phyloP scores from a whole-genome alignment of 1,140 invertebrate species.

The Belonocnema kinseyi region DNA sequence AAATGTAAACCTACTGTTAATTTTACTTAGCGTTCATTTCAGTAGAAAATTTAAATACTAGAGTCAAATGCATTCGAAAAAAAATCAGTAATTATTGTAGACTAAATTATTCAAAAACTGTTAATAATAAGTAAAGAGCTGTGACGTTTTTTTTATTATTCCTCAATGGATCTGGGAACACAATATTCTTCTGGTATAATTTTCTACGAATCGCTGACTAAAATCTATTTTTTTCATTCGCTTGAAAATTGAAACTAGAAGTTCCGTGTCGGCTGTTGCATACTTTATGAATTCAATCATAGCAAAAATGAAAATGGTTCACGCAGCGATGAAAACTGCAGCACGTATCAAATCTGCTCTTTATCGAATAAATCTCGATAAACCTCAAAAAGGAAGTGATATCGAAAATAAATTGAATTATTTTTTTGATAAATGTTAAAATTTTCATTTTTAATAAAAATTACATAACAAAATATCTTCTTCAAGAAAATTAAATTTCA shows the following conservation, averaged over 20 bases:
- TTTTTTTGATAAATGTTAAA: neutral
- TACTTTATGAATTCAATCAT: conserved; percentile 30
- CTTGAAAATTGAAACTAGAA: conserved; percentile 25
- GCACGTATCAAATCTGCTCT: conserved; percentile 16
- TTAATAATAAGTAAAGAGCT: too few relatives aligned
- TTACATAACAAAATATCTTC: neutral
- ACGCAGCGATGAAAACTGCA: conserved; percentile 28
- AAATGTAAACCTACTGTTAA: too few relatives aligned
- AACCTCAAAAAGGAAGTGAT: neutral
- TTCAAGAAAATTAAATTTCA: too few relatives aligned
- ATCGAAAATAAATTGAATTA: neutral
- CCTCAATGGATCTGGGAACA: neutral
- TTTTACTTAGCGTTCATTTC: too few relatives aligned
- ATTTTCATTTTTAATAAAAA: neutral
- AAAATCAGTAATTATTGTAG: too few relatives aligned
- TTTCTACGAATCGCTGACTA: conserved; percentile 1
- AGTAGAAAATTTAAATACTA: too few relatives aligned
- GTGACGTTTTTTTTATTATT: neutral
- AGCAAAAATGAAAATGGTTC: conserved; percentile 25
- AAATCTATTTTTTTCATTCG: conserved; percentile 14
- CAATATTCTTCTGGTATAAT: neutral
- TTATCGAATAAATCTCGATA: conserved; percentile 1
- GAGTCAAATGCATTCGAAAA: too few relatives aligned
- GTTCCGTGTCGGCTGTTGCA: conserved; percentile 28
- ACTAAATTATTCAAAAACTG: too few relatives aligned